These are phyloP conservation scores for Ploceus nigricollis DNA, from an alignment of 2,113 vertebrate genomes.

Conservation along the genomic window DNA sequence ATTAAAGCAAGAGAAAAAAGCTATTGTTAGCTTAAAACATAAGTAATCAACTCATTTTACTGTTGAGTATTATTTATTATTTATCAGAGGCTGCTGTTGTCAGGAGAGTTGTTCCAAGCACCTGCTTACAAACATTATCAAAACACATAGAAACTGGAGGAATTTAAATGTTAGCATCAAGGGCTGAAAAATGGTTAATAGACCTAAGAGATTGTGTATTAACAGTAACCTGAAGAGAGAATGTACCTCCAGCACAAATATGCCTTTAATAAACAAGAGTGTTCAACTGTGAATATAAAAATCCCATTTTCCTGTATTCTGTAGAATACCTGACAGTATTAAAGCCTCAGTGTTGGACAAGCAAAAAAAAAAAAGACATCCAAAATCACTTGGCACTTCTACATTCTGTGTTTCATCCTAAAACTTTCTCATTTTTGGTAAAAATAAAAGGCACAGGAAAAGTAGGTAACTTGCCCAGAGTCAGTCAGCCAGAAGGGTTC, in stretches of 20 bases:
- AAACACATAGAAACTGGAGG: background rate
- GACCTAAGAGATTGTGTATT: background rate
- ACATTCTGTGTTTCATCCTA: background rate
- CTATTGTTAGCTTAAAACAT: background rate
- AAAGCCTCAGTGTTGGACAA: background rate
- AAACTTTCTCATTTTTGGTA: background rate
- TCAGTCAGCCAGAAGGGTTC: background rate
- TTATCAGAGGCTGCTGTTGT: background rate
- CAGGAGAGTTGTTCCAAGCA: background rate
- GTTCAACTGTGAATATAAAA: background rate
- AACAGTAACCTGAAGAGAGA: background rate
- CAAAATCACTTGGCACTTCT: background rate
- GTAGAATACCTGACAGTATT: background rate
- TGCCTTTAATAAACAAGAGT: background rate
- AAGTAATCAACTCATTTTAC: background rate
- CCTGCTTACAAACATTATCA: background rate
- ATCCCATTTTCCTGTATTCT: background rate
- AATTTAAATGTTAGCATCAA: background rate
- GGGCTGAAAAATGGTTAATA: background rate
- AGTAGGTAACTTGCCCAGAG: background rate
- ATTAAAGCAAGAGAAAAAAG: background rate
- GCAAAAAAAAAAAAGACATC: background rate
- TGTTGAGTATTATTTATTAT: background rate
- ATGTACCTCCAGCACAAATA: background rate
- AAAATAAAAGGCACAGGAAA: background rate